Percentiles rank a stretch among this genome's conserved stretches.
These are phyloP conservation scores for Pyrrhosoma nymphula DNA, from an alignment of 2,888 invertebrate species.

Conservation along the genomic window DNA sequence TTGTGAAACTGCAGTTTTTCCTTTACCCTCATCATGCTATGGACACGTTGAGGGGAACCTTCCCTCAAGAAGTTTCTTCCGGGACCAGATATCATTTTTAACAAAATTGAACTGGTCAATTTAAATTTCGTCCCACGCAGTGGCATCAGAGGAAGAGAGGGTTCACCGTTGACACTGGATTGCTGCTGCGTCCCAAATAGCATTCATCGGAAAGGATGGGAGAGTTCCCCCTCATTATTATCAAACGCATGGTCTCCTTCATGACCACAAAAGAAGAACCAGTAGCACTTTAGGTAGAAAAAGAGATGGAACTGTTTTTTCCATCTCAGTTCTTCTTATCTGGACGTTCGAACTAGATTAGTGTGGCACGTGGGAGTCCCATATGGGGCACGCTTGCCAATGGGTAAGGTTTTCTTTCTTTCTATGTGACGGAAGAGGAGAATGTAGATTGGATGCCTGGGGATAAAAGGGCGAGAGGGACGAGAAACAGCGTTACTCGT, in stretches of 20 bases:
- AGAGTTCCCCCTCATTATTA: background rate
- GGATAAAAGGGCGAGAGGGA: background rate
- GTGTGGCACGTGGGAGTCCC: background rate
- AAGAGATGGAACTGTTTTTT: background rate
- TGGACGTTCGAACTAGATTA: background rate
- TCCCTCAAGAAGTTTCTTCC: background rate
- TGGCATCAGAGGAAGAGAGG: background rate
- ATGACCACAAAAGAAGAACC: slow-evolving; percentile 10
- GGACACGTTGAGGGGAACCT: background rate
- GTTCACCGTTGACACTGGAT: background rate
- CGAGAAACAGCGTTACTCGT: background rate
- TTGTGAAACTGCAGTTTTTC: background rate
- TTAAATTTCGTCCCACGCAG: too few species aligned
- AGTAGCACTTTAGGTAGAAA: background rate
- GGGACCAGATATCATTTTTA: too few species aligned
- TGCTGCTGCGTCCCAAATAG: background rate
- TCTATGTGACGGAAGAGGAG: background rate
- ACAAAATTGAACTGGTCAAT: too few species aligned
- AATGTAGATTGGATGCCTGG: background rate
- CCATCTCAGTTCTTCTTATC: background rate
- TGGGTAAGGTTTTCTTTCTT: background rate
- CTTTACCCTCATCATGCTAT: background rate
- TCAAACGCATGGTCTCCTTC: background rate
- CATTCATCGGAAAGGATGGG: background rate
- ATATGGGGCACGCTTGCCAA: background rate